Evolutionary conservation across 2,113 vertebrate species (phyloP).

Genomic region (Nicator chloris): DNA sequence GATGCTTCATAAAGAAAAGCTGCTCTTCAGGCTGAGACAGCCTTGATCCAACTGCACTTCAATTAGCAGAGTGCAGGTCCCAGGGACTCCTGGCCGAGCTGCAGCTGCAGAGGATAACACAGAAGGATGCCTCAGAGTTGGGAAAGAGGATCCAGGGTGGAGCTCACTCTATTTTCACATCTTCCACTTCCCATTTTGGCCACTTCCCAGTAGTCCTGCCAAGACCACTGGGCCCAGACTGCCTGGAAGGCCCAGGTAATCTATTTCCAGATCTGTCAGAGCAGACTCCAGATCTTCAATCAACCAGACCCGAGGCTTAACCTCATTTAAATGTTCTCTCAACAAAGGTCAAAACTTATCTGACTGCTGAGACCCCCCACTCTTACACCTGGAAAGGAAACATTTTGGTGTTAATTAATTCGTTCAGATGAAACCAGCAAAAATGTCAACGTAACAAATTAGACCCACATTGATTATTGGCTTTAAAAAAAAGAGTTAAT

Average conservation of each 20-base stretch:
- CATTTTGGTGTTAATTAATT: conserved; percentile 71
- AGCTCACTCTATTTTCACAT: neutral
- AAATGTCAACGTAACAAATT: conserved; percentile 76
- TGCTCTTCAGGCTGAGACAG: conserved; percentile 16
- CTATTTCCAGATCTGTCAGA: conserved; percentile 28
- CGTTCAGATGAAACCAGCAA: conserved; percentile 68
- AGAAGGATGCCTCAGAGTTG: neutral
- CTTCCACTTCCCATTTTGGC: neutral
- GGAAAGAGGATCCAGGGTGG: neutral
- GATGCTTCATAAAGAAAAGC: neutral
- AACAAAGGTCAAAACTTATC: conserved; percentile 69
- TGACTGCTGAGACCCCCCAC: conserved; percentile 3
- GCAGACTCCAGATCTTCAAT: neutral
- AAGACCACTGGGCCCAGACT: neutral
- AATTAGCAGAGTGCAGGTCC: conserved; percentile 44
- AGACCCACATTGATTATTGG: conserved; percentile 75
- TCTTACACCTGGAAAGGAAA: conserved; percentile 52
- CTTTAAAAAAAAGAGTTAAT: conserved; percentile 63
- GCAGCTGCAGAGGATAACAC: conserved; percentile 10
- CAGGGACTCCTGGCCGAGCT: neutral
- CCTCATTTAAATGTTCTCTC: conserved; percentile 60
- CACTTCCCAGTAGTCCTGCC: neutral
- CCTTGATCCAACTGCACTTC: conserved; percentile 34
- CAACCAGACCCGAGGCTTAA: neutral
- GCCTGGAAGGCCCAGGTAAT: neutral